Conservation (phyloP, 2,797 vertebrate species). For the Takifugu ocellatus region DNA sequence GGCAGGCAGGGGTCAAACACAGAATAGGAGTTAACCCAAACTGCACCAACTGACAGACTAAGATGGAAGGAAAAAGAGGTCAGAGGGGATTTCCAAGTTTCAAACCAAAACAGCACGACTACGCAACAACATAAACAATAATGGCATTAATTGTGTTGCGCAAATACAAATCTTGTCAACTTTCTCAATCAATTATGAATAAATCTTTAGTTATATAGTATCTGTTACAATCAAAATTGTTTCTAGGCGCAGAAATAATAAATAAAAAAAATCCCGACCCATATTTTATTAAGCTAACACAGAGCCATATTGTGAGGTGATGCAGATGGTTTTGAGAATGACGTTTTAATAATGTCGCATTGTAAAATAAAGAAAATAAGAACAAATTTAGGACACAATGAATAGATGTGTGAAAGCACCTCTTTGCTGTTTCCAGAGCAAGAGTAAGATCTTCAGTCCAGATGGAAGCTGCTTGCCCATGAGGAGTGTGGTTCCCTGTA, state of each 20-base stretch:
- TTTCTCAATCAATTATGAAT: no score
- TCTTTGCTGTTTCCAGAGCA: constrained; percentile 82
- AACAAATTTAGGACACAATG: neutral
- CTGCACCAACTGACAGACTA: constrained; percentile 80
- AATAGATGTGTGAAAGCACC: constrained; percentile 59
- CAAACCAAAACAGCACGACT: neutral
- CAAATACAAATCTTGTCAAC: no score
- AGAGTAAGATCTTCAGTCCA: constrained; percentile 88
- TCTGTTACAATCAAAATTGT: no score
- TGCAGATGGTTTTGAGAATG: no score
- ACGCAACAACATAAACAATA: neutral
- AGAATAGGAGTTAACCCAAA: constrained; percentile 86
- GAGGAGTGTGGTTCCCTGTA: constrained; percentile 78
- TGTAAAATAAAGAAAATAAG: neutral
- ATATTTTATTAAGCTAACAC: no score
- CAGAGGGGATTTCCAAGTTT: neutral
- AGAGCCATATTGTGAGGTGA: no score
- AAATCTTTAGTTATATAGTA: no score
- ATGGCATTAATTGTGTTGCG: neutral
- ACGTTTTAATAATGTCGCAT: no score
- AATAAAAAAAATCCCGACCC: no score
- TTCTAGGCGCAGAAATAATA: no score
- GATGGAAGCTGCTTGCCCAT: constrained; percentile 78
- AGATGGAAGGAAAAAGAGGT: neutral
- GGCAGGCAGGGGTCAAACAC: constrained; percentile 81